Evolutionary conservation across 2,797 vertebrate species (phyloP).

Genomic region (Coccyzus lansbergi): DNA sequence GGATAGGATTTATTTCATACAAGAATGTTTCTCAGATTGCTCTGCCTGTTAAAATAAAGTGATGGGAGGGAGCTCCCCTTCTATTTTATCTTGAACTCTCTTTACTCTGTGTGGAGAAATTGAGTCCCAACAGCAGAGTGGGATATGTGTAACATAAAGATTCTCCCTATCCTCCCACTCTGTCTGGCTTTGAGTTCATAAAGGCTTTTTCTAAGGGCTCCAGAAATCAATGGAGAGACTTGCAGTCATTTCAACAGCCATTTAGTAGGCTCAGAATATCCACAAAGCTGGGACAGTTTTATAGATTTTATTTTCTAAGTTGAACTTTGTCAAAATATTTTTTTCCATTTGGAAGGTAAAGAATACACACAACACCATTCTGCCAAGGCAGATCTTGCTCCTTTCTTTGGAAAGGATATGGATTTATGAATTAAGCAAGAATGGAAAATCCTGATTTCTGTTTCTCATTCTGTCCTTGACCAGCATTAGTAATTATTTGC

Average conservation of each 20-base stretch:
- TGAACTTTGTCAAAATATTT: background rate
- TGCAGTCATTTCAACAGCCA: background rate
- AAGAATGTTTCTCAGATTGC: conserved; percentile 64
- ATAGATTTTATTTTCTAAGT: background rate
- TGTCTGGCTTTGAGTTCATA: background rate
- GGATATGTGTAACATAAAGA: background rate
- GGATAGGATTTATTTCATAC: conserved; percentile 67
- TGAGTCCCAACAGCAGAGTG: background rate
- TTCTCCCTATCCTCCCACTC: background rate
- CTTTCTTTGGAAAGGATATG: background rate
- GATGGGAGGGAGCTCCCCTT: conserved; percentile 45
- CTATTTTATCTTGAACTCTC: conserved; percentile 11
- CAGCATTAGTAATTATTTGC: conserved; percentile 42
- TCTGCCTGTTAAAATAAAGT: conserved; percentile 52
- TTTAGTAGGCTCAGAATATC: background rate
- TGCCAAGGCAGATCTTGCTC: background rate
- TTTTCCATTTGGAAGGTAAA: background rate
- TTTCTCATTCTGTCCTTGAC: conserved; percentile 28
- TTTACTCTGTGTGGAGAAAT: conserved; percentile 1
- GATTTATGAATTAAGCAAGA: conserved; percentile 11
- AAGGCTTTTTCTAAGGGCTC: background rate
- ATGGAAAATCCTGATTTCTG: conserved; percentile 40
- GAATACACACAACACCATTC: background rate
- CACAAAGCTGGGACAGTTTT: background rate
- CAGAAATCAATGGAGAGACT: background rate